Evolutionary conservation across 2,888 invertebrate species (phyloP), one percentile per base, ranked within the genome.

Genomic region (Zaprionus lineosus): DNA sequence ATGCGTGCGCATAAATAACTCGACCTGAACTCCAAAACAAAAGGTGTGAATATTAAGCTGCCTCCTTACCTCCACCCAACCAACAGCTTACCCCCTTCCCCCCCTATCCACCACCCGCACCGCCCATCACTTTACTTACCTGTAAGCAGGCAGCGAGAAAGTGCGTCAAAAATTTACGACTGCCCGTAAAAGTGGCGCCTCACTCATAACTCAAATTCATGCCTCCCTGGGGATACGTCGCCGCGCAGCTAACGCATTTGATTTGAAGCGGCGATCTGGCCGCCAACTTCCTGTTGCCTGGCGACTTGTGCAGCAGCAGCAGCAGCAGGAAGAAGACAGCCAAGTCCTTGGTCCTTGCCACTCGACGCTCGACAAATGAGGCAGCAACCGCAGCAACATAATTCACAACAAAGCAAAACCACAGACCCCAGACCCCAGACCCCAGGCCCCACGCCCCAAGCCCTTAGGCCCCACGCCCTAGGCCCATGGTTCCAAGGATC

Each of bases 201-300:
- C 70, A 67, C 70, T 73, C 84, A 84, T 82, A 82, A 82, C 77
- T 82, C 84, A 82, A 82, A 82, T 81, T 82, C 81, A 82, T 82
- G 81, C 74, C 84, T 82, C 81, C 82, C 81, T 43, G 50, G 77
- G 74, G 74, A 66, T 12, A 33, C 47, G 50, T 31, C 50, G 60
- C 63, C 43, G 46, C 48, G 53, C 33, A 47, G 66, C 74, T 60
- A 65, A 74, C 81, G 74, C 82, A 82, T 78, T 82, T 78, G 78
- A 82, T 78, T 81, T 78, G 65, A n/a, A 57, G 55, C 62, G 33
- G 47, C 57, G 7, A 40, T 19, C 40, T 16, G 18, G 9, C 16
- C 41, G 24, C 44, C 14, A 9, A 40, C 19, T 29, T 9, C 29
- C 29, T 29, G 11, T 8, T 29, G 12, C 11, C 28, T 29, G 29